Percentiles rank a stretch among this genome's conserved stretches.
Evolutionary conservation across 2,797 vertebrate genomes (phyloP).

Genomic region (Echiichthys vipera): DNA sequence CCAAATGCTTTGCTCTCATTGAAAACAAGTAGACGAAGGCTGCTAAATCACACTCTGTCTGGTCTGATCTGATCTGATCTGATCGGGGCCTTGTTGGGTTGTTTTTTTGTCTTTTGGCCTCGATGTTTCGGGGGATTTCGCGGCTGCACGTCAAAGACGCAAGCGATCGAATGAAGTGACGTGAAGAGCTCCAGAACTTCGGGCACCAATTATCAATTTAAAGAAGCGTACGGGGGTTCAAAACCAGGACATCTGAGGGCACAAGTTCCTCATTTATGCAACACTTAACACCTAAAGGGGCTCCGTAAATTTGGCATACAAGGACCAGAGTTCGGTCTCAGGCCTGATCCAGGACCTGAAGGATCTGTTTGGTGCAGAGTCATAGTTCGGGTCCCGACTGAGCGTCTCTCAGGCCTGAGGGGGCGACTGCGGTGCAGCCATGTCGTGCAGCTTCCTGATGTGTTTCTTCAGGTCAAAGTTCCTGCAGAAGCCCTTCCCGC

Average conservation of each 20-base stretch:
- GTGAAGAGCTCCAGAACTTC: background rate
- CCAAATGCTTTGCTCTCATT: too few relatives aligned
- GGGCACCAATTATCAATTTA: background rate
- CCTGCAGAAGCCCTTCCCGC: slow-evolving; percentile 97
- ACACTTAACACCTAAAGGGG: slow-evolving; percentile 3
- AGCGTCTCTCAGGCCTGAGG: slow-evolving; percentile 35
- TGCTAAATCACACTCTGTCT: too few relatives aligned
- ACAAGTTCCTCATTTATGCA: background rate
- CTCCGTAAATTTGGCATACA: background rate
- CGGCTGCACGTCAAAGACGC: background rate
- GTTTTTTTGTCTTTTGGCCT: background rate
- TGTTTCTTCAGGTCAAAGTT: slow-evolving; percentile 99
- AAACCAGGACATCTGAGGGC: too few relatives aligned
- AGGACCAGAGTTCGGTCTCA: background rate
- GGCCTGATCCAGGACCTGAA: background rate
- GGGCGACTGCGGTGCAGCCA: slow-evolving; percentile 26
- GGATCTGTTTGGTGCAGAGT: background rate
- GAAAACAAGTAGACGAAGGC: too few relatives aligned
- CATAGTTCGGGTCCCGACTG: background rate
- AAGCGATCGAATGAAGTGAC: background rate
- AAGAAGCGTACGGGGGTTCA: too few relatives aligned
- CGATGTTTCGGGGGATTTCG: background rate
- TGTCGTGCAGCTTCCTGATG: slow-evolving; percentile 91
- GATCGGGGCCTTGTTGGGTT: background rate
- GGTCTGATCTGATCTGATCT: too few relatives aligned